Percentiles rank a stretch among this genome's conserved stretches.
phyloP scores from a whole-genome alignment of 2,888 invertebrate species.

The Blomia tropicalis region DNA sequence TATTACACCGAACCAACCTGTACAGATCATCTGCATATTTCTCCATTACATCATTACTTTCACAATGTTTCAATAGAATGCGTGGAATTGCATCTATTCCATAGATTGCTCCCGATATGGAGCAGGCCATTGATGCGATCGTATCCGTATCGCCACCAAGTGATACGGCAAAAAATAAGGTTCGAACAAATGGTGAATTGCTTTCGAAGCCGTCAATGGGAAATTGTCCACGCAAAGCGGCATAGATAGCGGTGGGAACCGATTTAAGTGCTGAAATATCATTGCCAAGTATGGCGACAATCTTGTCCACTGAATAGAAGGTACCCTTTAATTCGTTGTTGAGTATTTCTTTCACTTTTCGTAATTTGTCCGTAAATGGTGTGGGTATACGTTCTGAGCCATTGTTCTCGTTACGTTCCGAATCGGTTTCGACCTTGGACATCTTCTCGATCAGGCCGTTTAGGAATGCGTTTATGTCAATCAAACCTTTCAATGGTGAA shows the following conservation, averaged over 20 bases:
- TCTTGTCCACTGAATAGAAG: constrained; percentile 23
- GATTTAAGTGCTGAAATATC: constrained; percentile 49
- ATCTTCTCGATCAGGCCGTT: constrained; percentile 43
- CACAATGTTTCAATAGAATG: constrained; percentile 45
- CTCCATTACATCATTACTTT: constrained; percentile 42
- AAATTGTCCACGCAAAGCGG: constrained; percentile 42
- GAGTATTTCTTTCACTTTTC: constrained; percentile 41
- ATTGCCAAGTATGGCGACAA: constrained; percentile 34
- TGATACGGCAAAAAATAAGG: constrained; percentile 51
- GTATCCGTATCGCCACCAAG: constrained; percentile 63
- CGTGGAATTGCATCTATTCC: constrained; percentile 44
- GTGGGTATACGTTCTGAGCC: constrained; percentile 26
- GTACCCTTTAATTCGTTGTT: constrained; percentile 31
- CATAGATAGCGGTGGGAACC: constrained; percentile 55
- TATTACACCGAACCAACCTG: neutral
- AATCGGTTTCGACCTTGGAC: constrained; percentile 33
- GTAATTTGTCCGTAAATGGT: constrained; percentile 44
- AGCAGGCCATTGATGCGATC: constrained; percentile 52
- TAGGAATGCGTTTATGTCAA: constrained; percentile 42
- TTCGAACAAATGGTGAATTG: constrained; percentile 39
- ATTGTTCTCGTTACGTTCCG: neutral
- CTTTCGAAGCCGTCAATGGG: constrained; percentile 26
- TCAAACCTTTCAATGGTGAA: constrained; percentile 32
- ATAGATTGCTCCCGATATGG: constrained; percentile 40
- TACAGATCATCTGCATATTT: constrained; percentile 41